phyloP scores from a whole-genome alignment of 2,888 invertebrate species.

The Nesidiocoris tenuis region DNA sequence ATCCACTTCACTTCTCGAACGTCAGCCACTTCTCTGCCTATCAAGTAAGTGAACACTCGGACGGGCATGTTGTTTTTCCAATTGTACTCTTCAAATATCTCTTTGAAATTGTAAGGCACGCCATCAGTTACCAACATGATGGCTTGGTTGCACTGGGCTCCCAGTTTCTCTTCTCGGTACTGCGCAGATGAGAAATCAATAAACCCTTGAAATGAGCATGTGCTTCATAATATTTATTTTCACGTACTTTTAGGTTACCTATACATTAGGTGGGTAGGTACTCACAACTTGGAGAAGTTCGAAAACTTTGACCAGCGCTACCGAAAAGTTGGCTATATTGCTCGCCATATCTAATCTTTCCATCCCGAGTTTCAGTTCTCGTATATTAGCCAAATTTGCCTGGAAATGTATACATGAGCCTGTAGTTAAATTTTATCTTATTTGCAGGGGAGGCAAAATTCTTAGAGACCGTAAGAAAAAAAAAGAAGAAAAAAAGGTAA shows the following conservation, averaged over 20 bases:
- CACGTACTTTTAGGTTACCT: too few species aligned
- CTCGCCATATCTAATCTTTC: constrained; percentile 71
- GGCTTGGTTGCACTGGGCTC: constrained; percentile 76
- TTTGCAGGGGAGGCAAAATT: too few species aligned
- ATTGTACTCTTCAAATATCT: constrained; percentile 88
- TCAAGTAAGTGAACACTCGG: constrained; percentile 95
- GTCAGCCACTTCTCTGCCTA: constrained; percentile 91
- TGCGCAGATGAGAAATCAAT: constrained; percentile 2
- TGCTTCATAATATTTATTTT: background rate
- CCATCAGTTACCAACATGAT: constrained; percentile 99
- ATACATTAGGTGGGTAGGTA: constrained; percentile 4
- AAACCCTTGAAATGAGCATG: too few species aligned
- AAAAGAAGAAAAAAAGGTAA: background rate
- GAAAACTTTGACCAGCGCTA: constrained; percentile 86
- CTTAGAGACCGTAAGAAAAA: background rate
- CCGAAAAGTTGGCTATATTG: constrained; percentile 91
- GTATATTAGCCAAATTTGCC: constrained; percentile 82
- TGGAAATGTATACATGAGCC: constrained; percentile 57
- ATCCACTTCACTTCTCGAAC: constrained; percentile 94
- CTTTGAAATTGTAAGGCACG: constrained; percentile 89
- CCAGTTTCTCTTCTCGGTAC: constrained; percentile 50
- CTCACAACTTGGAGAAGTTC: constrained; percentile 65
- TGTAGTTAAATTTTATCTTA: too few species aligned
- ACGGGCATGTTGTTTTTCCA: constrained; percentile 74
- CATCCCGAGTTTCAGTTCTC: constrained; percentile 78